These are phyloP conservation scores for Sinelater perroti DNA, from an alignment of 2,888 invertebrate species.

Conservation along the genomic window DNA sequence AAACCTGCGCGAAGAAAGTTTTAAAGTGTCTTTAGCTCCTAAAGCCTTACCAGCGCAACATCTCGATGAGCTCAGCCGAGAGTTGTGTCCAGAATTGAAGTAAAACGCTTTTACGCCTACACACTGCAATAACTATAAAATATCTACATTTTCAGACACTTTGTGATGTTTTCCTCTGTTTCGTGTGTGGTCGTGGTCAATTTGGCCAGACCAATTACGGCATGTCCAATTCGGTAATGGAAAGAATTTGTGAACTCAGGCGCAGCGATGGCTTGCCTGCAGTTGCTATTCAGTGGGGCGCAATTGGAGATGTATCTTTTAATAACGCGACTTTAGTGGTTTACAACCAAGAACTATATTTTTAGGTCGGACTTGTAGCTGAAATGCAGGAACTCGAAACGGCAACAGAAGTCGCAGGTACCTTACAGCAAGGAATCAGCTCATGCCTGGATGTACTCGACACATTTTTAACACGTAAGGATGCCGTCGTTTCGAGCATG, in stretches of 20 bases:
- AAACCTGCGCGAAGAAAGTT: constrained; percentile 77
- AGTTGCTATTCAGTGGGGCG: constrained; percentile 92
- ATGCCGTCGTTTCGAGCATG: constrained; percentile 80
- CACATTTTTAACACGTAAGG: constrained; percentile 72
- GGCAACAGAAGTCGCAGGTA: constrained; percentile 64
- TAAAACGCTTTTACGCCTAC: constrained; percentile 38
- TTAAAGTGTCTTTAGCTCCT: constrained; percentile 73
- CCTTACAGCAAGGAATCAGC: constrained; percentile 72
- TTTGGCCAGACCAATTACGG: constrained; percentile 93
- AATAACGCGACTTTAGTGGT: too few relatives aligned
- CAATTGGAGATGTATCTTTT: constrained; percentile 85
- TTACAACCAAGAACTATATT: too few relatives aligned
- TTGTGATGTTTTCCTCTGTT: constrained; percentile 92
- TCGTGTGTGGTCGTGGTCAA: constrained; percentile 91
- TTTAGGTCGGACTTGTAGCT: constrained; percentile 70
- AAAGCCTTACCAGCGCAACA: constrained; percentile 84
- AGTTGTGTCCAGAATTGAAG: constrained; percentile 64
- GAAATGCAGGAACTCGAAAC: constrained; percentile 54
- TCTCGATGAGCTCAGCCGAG: constrained; percentile 74
- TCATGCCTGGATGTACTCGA: constrained; percentile 72
- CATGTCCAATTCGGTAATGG: constrained; percentile 90
- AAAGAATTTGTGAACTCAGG: constrained; percentile 83
- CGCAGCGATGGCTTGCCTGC: constrained; percentile 76
- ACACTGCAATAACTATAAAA: constrained; percentile 46
- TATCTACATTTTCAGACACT: constrained; percentile 66